Conservation (phyloP, 2,113 vertebrate species). For the Brachirus orientalis region DNA sequence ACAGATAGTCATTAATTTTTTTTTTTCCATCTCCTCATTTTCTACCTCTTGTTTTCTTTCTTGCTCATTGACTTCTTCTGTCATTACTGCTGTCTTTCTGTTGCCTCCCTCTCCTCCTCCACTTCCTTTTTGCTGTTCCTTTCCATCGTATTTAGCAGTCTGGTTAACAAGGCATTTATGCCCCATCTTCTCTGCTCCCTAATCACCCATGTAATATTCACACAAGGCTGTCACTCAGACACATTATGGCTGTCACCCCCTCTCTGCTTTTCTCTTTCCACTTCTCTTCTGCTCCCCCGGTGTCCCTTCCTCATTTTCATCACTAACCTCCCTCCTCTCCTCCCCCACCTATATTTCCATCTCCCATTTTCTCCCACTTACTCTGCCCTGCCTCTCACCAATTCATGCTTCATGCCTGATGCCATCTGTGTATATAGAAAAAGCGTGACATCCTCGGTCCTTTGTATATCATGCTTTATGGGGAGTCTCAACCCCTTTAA, state of each 20-base stretch:
- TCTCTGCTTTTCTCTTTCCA: slow-evolving; percentile 32
- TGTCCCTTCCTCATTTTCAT: slow-evolving; percentile 41
- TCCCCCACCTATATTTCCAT: slow-evolving; percentile 44
- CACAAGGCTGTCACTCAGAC: slow-evolving; percentile 64
- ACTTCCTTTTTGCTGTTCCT: slow-evolving; percentile 23
- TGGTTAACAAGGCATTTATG: slow-evolving; percentile 68
- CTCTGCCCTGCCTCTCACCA: slow-evolving; percentile 51
- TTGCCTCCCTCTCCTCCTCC: slow-evolving; percentile 28
- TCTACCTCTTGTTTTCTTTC: not conserved
- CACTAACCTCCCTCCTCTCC: slow-evolving; percentile 49
- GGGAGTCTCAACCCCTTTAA: slow-evolving; percentile 41
- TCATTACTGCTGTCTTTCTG: slow-evolving; percentile 10
- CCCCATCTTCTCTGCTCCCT: slow-evolving; percentile 57
- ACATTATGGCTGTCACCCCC: slow-evolving; percentile 54
- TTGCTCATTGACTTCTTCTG: not conserved
- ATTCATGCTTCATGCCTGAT: slow-evolving; percentile 53
- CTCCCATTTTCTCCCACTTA: slow-evolving; percentile 62
- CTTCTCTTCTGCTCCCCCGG: slow-evolving; percentile 26
- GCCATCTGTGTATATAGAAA: slow-evolving; percentile 61
- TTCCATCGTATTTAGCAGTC: slow-evolving; percentile 54
- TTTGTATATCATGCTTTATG: slow-evolving; percentile 55
- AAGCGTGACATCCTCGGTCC: slow-evolving; percentile 55
- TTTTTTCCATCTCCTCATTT: not conserved
- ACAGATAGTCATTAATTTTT: not conserved
- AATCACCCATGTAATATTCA: slow-evolving; percentile 70